Evolutionary conservation across 2,113 vertebrate genomes (phyloP), one percentile per base, ranked within the genome.

Genomic region (Tupaia tana): DNA sequence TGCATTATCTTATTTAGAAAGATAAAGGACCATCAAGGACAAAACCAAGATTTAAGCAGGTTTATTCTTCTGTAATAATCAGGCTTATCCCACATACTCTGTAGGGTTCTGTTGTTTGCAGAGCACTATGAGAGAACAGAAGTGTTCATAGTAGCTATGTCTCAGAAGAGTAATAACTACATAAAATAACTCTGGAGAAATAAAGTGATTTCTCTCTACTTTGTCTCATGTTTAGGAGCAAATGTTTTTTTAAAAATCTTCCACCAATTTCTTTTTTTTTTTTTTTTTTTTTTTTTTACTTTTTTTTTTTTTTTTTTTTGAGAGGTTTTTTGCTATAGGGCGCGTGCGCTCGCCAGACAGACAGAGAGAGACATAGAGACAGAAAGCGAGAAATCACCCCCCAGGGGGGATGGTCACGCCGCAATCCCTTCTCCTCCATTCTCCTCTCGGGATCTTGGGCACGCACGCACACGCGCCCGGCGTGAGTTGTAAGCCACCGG

Each of bases 181-280:
- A 87, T 86, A 7, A 91, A 83, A 87, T n/a, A 91, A 64, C 3
- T 84, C 58, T 6, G 16, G 29, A 56, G 67, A 90, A 73, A 86
- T 4, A 9, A 61, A 71, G 19, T 3, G 18, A 12, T 52, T 69
- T 59, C 74, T 34, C 31, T 78, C 2, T 27, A 22, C 83, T 70
- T 91, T 74, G 73, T 34, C 59, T 79, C 27, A 69, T 22, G 12
- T 61, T 71, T 54, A 3, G 59, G n/a, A 61, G 63, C 24, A 94
- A 92, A 54, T 82, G 15, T 63, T 94, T 77, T 83, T 90, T 91
- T 78, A 90, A n/a, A n/a, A n/a, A 96, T 69, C 24, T n/a, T 9
- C 27, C 54, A 83, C 1, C 78, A 56, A 84, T 11, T 25, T 82
- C 81, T 77, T 66, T 20, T n/a, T n/a, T n/a, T n/a, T n/a, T n/a